Percentiles rank a stretch among this genome's conserved stretches.
Evolutionary conservation across 1,140 invertebrate genomes (phyloP).

Genomic region (Lepidurus couesii): DNA sequence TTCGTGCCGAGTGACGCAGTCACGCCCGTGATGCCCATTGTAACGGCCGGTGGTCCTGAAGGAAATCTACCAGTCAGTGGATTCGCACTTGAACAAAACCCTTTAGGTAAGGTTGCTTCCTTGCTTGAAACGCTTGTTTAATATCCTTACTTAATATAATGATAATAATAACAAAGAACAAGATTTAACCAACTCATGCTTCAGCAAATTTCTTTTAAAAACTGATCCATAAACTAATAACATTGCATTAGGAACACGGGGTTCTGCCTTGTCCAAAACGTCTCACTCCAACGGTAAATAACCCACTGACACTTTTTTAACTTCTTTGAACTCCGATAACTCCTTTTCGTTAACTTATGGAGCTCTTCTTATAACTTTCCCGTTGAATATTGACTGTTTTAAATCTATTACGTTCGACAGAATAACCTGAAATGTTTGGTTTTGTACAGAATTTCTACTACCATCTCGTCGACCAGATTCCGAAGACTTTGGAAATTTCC

Average conservation of each 20-base stretch:
- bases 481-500: neutral
- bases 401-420: neutral
- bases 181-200: neutral
- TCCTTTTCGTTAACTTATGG: no score
- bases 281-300: neutral
- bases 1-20: slow-evolving; percentile 72
- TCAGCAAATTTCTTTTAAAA: neutral
- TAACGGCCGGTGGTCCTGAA: slow-evolving; percentile 11
- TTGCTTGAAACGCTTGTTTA: neutral
- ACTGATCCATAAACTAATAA: neutral
- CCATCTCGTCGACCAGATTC: neutral
- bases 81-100: neutral
- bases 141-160: neutral
- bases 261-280: slow-evolving; percentile 13
- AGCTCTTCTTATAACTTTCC: no score
- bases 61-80: neutral
- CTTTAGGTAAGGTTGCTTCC: neutral
- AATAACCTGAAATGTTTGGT: neutral
- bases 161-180: neutral
- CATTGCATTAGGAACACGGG: slow-evolving; percentile 5
- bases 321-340: neutral
- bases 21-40: slow-evolving; percentile 32
- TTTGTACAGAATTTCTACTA: neutral
- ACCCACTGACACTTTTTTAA: neutral
- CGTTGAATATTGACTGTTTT: no score